Evolutionary conservation across 2,113 vertebrate species (phyloP).

Genomic region (Triplophysa tibetana): DNA sequence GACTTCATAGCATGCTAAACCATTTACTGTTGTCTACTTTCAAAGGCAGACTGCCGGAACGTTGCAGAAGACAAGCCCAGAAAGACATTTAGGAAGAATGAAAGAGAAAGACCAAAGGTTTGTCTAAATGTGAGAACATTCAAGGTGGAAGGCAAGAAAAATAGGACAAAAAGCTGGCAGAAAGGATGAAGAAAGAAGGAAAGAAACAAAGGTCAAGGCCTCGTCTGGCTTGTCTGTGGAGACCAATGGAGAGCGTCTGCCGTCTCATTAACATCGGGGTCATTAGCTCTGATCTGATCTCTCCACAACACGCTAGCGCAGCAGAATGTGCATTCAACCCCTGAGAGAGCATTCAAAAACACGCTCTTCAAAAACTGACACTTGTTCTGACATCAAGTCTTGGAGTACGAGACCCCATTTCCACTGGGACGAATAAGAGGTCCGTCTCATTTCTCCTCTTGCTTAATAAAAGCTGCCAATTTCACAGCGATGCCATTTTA

Average conservation of each 20-base stretch:
- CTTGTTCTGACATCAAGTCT: slow-evolving; percentile 19
- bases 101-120: slow-evolving; percentile 6
- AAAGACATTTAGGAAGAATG: background rate
- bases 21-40: background rate
- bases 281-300: slow-evolving; percentile 25
- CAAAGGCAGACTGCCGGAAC: slow-evolving; percentile 31
- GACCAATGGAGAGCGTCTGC: slow-evolving; percentile 8
- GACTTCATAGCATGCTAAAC: slow-evolving; percentile 22
- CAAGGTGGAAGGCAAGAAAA: background rate
- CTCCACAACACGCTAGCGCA: background rate
- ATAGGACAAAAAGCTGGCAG: background rate
- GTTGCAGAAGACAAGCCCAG: slow-evolving; percentile 24
- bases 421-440: slow-evolving; percentile 7
- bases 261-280: slow-evolving; percentile 27
- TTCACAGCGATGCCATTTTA: slow-evolving; percentile 51
- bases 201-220: background rate
- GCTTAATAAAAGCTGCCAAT: slow-evolving; percentile 59
- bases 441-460: slow-evolving; percentile 23
- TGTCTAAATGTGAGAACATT: slow-evolving; percentile 20
- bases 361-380: background rate
- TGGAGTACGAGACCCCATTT: slow-evolving; percentile 24
- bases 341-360: slow-evolving; percentile 12
- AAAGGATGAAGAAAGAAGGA: background rate
- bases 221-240: background rate
- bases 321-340: background rate